A percentile compares a stretch with the other conserved stretches of the same genome.
Evolutionary conservation across 2,113 vertebrate species (phyloP).

Genomic region (Morone saxatilis): DNA sequence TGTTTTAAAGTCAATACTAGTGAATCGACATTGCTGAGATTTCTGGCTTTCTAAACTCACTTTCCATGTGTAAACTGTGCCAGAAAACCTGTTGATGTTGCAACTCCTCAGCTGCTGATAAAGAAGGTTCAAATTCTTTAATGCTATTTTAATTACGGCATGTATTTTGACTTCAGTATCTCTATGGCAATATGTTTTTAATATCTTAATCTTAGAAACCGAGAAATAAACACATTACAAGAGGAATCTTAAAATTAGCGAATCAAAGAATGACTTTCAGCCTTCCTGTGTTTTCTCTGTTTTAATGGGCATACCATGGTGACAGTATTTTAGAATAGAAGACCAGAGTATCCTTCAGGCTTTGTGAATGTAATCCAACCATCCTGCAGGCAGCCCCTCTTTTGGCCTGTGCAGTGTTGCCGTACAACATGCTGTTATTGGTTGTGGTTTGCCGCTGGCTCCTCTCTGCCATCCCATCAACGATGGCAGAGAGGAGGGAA

Average conservation of each 20-base stretch:
- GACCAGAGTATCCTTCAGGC: slow-evolving; percentile 10
- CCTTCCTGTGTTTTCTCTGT: slow-evolving; percentile 13
- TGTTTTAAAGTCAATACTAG: slow-evolving; percentile 10
- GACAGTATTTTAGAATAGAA: slow-evolving; percentile 32
- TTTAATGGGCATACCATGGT: slow-evolving; percentile 18
- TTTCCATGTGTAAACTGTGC: slow-evolving; percentile 35
- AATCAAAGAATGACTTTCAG: slow-evolving; percentile 5
- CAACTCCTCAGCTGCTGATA: slow-evolving; percentile 29
- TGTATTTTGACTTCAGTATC: slow-evolving; percentile 21
- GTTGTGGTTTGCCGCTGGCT: slow-evolving; percentile 50
- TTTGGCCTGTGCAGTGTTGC: slow-evolving; percentile 24
- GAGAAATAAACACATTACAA: not conserved
- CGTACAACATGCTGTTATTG: slow-evolving; percentile 51
- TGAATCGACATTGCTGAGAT: slow-evolving; percentile 30
- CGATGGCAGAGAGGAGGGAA: slow-evolving; percentile 35
- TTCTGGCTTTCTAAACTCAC: slow-evolving; percentile 20
- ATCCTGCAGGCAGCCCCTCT: slow-evolving; percentile 23
- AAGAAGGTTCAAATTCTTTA: slow-evolving; percentile 19
- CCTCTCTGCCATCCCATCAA: slow-evolving; percentile 52
- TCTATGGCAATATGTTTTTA: not conserved
- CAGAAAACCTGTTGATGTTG: slow-evolving; percentile 29
- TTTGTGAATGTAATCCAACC: slow-evolving; percentile 24
- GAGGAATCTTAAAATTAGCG: slow-evolving; percentile 3
- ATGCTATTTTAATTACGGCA: slow-evolving; percentile 20
- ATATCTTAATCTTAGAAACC: not conserved